Conservation (phyloP, 23 tunicate genomes). For the Ciona savignyi region DNA sequence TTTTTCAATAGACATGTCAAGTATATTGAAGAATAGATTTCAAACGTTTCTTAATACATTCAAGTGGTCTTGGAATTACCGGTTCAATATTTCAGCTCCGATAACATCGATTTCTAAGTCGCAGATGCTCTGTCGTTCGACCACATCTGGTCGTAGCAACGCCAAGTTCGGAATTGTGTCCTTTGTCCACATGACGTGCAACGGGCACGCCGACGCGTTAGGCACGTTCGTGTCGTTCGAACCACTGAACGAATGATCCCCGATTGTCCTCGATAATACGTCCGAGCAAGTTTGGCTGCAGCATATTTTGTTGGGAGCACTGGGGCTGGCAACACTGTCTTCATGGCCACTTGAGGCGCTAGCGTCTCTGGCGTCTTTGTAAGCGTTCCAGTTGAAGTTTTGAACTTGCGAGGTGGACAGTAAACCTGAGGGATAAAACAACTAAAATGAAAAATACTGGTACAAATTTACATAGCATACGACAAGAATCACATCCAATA, state of each 20-base stretch:
- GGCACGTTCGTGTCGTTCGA: background rate
- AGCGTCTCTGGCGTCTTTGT: background rate
- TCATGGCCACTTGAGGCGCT: background rate
- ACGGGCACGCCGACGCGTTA: constrained; percentile 28
- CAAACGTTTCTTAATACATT: too few relatives aligned
- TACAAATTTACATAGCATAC: too few relatives aligned
- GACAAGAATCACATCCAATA: too few relatives aligned
- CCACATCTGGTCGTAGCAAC: constrained; percentile 28
- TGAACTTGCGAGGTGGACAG: background rate
- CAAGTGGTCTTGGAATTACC: too few relatives aligned
- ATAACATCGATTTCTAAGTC: constrained; percentile 83
- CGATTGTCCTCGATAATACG: background rate
- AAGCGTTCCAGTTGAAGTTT: background rate
- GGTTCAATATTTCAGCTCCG: constrained; percentile 77
- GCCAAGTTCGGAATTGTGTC: constrained; percentile 23
- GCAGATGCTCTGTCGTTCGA: constrained; percentile 47
- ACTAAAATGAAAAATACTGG: too few relatives aligned
- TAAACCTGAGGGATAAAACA: background rate
- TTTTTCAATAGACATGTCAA: too few relatives aligned
- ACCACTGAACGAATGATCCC: background rate
- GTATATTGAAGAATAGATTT: too few relatives aligned
- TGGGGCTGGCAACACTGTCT: background rate
- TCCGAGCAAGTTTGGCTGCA: constrained; percentile 4
- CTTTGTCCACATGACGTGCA: constrained; percentile 33
- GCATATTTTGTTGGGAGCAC: background rate